phyloP scores from a whole-genome alignment of 1,140 invertebrate genomes.

The Zaprionus africanus region DNA sequence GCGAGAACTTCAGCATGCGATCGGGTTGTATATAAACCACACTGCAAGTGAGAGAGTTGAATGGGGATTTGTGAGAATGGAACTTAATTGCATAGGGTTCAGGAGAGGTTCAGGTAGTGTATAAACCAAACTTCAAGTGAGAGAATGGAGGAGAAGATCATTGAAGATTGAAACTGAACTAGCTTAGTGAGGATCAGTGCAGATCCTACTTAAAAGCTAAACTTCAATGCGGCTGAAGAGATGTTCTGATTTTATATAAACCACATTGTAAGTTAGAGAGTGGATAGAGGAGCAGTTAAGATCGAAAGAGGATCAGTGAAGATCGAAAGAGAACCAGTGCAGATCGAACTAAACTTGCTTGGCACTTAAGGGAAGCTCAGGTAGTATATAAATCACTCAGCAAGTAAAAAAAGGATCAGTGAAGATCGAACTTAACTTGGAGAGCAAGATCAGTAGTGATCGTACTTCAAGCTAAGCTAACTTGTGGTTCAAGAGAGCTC shows the following conservation, averaged over 20 bases:
- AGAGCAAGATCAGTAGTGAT: background rate
- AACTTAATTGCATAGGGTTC: too few relatives aligned
- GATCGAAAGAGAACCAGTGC: too few relatives aligned
- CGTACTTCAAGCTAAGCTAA: background rate
- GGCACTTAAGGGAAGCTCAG: too few relatives aligned
- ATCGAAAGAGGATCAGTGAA: too few relatives aligned
- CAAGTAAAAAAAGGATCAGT: background rate
- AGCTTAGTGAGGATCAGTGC: background rate
- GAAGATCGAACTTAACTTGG: too few relatives aligned
- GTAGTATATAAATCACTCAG: too few relatives aligned
- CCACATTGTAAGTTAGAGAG: too few relatives aligned
- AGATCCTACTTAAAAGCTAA: background rate
- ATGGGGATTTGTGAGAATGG: background rate
- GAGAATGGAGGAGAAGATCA: background rate
- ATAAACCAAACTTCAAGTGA: too few relatives aligned
- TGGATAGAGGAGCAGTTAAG: too few relatives aligned
- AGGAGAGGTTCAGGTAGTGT: background rate
- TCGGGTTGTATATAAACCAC: conserved; percentile 67
- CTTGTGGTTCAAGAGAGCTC: background rate
- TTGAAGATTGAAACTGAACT: too few relatives aligned
- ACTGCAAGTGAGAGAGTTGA: conserved; percentile 26
- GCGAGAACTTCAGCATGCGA: conserved; percentile 65
- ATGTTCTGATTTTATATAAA: background rate
- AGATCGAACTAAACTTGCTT: too few relatives aligned
- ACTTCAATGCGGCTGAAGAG: too few relatives aligned